Base-by-base conservation (phyloP, 2,113 vertebrate species). In the Philantomba maxwellii region DNA sequence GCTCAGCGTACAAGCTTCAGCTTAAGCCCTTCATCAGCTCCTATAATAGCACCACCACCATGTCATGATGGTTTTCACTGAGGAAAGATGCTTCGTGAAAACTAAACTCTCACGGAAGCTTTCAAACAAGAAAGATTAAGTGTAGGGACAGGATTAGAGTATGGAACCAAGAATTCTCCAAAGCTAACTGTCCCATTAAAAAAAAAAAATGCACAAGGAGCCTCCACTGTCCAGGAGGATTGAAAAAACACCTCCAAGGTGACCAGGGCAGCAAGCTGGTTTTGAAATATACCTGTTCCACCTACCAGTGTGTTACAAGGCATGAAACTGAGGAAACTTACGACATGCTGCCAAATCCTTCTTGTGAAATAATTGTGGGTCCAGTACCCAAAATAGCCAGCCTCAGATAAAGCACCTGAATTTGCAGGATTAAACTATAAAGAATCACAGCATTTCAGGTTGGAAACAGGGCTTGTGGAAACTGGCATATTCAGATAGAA, bases 321-420 rank as follows among this genome's bases (percentile, higher is more conserved):
- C 93, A 45, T 49, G 73, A 89, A 83, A 94, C 60, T 30, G 49
- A 96, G 80, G 36, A 96, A 85, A 93, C 25, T 17, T 62, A 64
- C 75, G 33, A 87, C 2, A 12, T 14, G n/a, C 64, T 94, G 62
- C 70, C 91, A 97, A 93, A 60, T 73, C 43, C 45, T 89, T 73
- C 93, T 81, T 89, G 47, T 87, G 81, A 94, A 89, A 58, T 85
- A 57, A 66, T 39, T 45, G 15, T 75, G 82, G 84, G 75, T 96
- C 93, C 83, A 92, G n/a, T 47, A 93, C 85, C 57, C 45, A 89
- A 96, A 96, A 96, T 58, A 97, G 82, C 2, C 1, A 97, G 77
- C 33, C 82, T 89, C 64, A 51, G 84, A 85, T 53, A 62, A 70
- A 97, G 90, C 87, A 90, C 66, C 84, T 96, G 80, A 93, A 82